Conservation (phyloP, 2,797 vertebrate genomes). For the Kryptolebias ocellatus region DNA sequence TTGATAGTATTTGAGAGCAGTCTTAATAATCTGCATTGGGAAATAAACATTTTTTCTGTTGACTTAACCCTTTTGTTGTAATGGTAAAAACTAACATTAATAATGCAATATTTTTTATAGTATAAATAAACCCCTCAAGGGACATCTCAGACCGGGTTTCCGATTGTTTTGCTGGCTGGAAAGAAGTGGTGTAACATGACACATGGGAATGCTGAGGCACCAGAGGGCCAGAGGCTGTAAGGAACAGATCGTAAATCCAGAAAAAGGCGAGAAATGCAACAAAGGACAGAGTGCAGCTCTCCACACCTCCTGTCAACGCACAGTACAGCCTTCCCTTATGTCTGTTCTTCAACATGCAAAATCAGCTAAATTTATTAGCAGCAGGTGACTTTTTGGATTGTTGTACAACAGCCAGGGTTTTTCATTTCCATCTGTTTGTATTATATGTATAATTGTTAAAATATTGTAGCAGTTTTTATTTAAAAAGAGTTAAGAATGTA, state of each 20-base stretch:
- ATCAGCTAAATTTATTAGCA: constrained; percentile 70
- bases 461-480: constrained; percentile 28
- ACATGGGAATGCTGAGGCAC: constrained; percentile 47
- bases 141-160: constrained; percentile 15
- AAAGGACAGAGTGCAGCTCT: constrained; percentile 68
- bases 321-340: constrained; percentile 32
- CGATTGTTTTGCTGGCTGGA: constrained; percentile 30
- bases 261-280: constrained; percentile 64
- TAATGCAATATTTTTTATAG: neutral
- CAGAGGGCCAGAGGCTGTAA: constrained; percentile 54
- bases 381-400: constrained; percentile 68
- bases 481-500: constrained; percentile 25
- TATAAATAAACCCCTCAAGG: constrained; percentile 16
- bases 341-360: constrained; percentile 50
- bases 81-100: neutral
- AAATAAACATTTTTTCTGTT: neutral
- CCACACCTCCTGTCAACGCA: constrained; percentile 56
- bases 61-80: neutral
- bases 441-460: constrained; percentile 24
- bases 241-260: constrained; percentile 69
- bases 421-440: constrained; percentile 68
- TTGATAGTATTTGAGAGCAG: neutral
- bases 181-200: constrained; percentile 66
- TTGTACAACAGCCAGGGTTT: constrained; percentile 47
- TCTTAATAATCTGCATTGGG: neutral